phyloP scores from a whole-genome alignment of 2,113 vertebrate genomes.

The Colinus virginianus region DNA sequence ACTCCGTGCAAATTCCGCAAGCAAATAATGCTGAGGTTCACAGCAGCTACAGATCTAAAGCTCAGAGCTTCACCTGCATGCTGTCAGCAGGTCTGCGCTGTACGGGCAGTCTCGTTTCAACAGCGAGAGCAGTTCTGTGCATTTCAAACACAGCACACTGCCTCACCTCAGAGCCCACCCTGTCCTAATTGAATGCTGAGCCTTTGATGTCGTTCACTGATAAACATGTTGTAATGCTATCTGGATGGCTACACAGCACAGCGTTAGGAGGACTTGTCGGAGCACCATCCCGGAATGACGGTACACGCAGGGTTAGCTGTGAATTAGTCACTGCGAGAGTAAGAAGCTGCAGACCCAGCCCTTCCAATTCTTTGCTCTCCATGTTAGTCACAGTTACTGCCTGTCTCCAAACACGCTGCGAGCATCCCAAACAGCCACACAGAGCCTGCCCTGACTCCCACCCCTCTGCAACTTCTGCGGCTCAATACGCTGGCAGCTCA shows the following conservation, averaged over 20 bases:
- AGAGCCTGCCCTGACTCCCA: background rate
- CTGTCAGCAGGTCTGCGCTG: background rate
- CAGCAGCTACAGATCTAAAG: background rate
- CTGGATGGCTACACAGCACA: background rate
- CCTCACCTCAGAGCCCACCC: conserved; percentile 1
- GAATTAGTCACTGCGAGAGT: conserved; percentile 37
- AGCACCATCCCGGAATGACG: background rate
- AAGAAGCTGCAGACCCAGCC: conserved; percentile 2
- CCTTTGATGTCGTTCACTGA: conserved; percentile 27
- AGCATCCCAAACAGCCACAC: background rate
- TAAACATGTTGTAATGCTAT: background rate
- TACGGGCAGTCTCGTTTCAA: background rate
- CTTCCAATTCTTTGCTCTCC: background rate
- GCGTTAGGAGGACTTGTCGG: conserved; percentile 31
- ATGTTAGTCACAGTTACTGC: background rate
- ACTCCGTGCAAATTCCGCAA: background rate
- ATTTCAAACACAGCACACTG: background rate
- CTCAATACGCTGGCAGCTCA: background rate
- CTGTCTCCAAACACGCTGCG: background rate
- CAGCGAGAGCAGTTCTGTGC: background rate
- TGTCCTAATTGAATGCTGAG: background rate
- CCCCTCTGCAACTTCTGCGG: background rate
- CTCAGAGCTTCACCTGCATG: background rate
- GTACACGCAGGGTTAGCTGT: conserved; percentile 5
- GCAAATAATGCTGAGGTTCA: background rate